Base-by-base conservation (phyloP, 2,797 vertebrate species). In the Lagocephalus sceleratus region DNA sequence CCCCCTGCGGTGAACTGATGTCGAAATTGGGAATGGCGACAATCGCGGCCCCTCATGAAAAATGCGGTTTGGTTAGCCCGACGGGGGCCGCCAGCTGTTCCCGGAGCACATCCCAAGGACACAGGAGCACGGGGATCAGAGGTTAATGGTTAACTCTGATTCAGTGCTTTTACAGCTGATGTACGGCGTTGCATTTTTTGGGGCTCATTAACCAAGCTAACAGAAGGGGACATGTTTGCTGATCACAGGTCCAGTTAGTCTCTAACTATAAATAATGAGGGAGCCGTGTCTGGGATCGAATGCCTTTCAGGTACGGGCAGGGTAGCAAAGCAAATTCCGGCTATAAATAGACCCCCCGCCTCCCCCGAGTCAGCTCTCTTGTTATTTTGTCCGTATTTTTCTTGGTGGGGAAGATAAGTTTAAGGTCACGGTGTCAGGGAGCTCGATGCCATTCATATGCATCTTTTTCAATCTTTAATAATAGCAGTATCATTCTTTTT, bases 21-120 rank as follows among this genome's bases (percentile, higher is more conserved):
- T 79, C 76, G 78, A 87, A 83, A 85, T 80, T 57, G 67, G 68
- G 72, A 66, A 75, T 71, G 40, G 47, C 57, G 73, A 66, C 73
- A 51, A 76, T 66, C 16, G 25, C 61, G 58, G n/a, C n/a, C 68
- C 75, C 70, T 61, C 20, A 46, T 86, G 81, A 84, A 79, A 84
- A 86, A 87, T 87, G 78, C 47, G 49, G 39, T 14, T 67, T 71
- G 51, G 51, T 64, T 72, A 68, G 68, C 62, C 63, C 79, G 69
- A 76, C 49, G 22, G 81, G 81, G 83, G 70, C 32, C 63, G 79
- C 73, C 87, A 87, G 84, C 84, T 88, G 87, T 50, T 69, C 64
- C 57, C 47, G 48, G 23, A 14, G 63, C 56, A 67, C 23, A 77
- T 61, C 47, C 57, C 69, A 82, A 84, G 84, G 83, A 78, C 83